These are phyloP conservation scores for Cantharis nigra DNA, from an alignment of 2,888 invertebrate genomes.

Conservation along the genomic window DNA sequence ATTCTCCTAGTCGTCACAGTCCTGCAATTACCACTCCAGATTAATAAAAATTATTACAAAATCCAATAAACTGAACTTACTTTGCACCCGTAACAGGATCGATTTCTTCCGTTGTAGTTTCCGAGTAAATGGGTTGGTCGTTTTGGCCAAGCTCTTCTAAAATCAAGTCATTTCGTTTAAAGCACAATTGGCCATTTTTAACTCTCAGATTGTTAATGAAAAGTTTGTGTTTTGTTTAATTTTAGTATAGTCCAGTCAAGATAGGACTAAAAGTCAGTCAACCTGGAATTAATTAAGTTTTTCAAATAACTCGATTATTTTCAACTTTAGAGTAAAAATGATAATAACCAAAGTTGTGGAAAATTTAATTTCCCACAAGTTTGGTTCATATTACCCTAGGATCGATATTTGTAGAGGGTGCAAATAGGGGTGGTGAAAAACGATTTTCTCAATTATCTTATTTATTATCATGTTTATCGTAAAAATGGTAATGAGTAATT, in stretches of 20 bases:
- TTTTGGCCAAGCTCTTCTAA: slow-evolving; percentile 66
- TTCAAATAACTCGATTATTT: too few species aligned
- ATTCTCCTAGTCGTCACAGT: slow-evolving; percentile 59
- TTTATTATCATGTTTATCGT: too few species aligned
- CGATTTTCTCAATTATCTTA: too few species aligned
- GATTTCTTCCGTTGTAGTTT: slow-evolving; percentile 58
- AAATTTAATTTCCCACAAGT: too few species aligned
- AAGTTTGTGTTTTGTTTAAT: neutral
- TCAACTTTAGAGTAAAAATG: too few species aligned
- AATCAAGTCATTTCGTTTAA: neutral
- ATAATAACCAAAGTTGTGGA: too few species aligned
- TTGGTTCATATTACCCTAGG: too few species aligned
- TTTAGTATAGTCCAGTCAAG: neutral
- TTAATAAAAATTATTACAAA: neutral
- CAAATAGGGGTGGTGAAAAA: too few species aligned
- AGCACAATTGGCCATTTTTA: neutral
- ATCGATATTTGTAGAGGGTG: too few species aligned
- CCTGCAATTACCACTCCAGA: slow-evolving; percentile 46
- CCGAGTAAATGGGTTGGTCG: slow-evolving; percentile 61
- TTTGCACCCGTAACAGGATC: slow-evolving; percentile 61
- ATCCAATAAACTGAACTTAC: slow-evolving; percentile 45
- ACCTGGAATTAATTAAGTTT: too few species aligned
- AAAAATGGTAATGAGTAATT: too few species aligned
- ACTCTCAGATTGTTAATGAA: neutral
- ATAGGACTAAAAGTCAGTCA: too few species aligned